Evolutionary conservation across 2,888 invertebrate genomes (phyloP).

Genomic region (Drosophila mercatorum): DNA sequence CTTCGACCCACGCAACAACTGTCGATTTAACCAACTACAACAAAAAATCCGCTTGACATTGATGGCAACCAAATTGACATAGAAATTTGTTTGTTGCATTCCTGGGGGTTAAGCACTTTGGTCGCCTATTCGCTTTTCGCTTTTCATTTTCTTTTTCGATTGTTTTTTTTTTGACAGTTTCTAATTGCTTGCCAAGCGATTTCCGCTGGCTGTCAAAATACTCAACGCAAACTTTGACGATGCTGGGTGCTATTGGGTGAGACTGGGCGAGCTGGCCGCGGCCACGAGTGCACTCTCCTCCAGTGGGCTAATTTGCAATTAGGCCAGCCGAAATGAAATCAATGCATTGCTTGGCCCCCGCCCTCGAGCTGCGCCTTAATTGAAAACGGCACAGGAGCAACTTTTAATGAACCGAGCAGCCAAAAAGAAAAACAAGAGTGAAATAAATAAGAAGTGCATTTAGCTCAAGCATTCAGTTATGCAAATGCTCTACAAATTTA

Average conservation of each 20-base stretch:
- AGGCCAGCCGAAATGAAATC: slow-evolving; percentile 67
- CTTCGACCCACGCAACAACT: slow-evolving; percentile 19
- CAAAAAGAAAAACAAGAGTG: slow-evolving; percentile 16
- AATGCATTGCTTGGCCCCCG: slow-evolving; percentile 60
- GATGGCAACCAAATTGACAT: slow-evolving; percentile 75
- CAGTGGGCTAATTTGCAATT: slow-evolving; percentile 72
- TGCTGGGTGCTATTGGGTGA: background rate
- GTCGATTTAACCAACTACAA: slow-evolving; percentile 39
- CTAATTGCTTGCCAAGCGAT: slow-evolving; percentile 68
- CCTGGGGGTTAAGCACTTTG: slow-evolving; percentile 56
- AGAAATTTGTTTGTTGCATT: slow-evolving; percentile 58
- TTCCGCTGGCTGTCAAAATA: slow-evolving; percentile 63
- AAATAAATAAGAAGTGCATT: slow-evolving; percentile 14
- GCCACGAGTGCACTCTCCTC: slow-evolving; percentile 27
- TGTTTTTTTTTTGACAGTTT: slow-evolving; percentile 58
- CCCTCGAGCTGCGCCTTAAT: slow-evolving; percentile 53
- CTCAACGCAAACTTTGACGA: slow-evolving; percentile 21
- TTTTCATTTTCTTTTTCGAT: slow-evolving; percentile 8
- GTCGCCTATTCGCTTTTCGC: slow-evolving; percentile 8
- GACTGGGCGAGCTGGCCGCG: background rate
- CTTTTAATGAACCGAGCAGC: slow-evolving; percentile 67
- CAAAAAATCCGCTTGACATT: slow-evolving; percentile 65
- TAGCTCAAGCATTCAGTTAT: background rate
- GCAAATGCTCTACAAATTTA: slow-evolving; percentile 17
- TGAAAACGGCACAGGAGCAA: slow-evolving; percentile 66